Conservation (phyloP, 1,140 invertebrate species). For the Aphelinus atriplicis region DNA sequence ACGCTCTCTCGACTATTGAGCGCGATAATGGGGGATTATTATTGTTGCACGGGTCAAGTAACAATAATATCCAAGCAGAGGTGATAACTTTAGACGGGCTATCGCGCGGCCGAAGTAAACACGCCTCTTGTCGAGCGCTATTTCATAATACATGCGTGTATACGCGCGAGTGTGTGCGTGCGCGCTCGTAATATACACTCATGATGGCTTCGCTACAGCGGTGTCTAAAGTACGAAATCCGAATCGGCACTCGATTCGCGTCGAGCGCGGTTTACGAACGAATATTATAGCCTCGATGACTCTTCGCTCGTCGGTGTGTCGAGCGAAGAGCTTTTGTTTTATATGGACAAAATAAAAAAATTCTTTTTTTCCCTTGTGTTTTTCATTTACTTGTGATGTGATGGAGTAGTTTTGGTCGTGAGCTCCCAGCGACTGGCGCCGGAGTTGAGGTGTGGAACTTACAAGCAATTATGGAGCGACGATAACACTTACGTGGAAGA, state of each 20-base stretch:
- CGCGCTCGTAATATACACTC: background rate
- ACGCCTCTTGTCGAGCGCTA: conserved; percentile 30
- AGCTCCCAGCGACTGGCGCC: too few species aligned
- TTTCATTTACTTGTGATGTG: conserved; percentile 20
- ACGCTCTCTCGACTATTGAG: conserved; percentile 23
- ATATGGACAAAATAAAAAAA: too few species aligned
- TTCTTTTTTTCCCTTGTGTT: conserved; percentile 19
- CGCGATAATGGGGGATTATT: conserved; percentile 39
- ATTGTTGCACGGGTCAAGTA: conserved; percentile 43
- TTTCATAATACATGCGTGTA: conserved; percentile 29
- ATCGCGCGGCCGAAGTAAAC: conserved; percentile 39
- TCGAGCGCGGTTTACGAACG: conserved; percentile 8
- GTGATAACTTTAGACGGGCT: conserved; percentile 45
- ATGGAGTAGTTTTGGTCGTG: too few species aligned
- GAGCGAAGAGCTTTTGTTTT: too few species aligned
- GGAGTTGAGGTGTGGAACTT: background rate
- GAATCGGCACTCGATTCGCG: conserved; percentile 24
- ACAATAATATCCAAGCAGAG: conserved; percentile 40
- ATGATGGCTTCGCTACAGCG: background rate
- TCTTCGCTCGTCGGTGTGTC: too few species aligned
- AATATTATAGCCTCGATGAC: too few species aligned
- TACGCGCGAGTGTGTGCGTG: too few species aligned
- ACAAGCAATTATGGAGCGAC: conserved; percentile 45
- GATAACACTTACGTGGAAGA: conserved; percentile 53
- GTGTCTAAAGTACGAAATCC: conserved; percentile 24